Evolutionary conservation across 2,113 vertebrate genomes (phyloP), one percentile per base, ranked within the genome.

Genomic region (Saiga tatarica): DNA sequence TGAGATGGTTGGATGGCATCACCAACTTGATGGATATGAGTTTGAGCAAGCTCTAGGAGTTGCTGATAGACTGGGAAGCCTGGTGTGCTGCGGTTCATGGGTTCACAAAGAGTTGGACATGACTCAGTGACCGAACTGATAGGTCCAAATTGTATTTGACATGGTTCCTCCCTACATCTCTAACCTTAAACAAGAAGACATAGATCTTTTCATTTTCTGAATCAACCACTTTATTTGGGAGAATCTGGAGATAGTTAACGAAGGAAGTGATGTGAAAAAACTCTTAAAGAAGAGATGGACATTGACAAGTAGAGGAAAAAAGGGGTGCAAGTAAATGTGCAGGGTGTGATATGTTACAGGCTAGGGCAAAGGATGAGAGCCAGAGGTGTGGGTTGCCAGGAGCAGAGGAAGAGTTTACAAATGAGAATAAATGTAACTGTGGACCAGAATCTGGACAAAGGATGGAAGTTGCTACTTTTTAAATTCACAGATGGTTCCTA

Each of bases 321-420:
- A 60, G 1, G 6, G 2, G 4, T 85, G 7, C 4, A 42, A 2
- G 2, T 7, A 50, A 3, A 3, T 13, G 6, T 71, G 28, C 5
- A 28, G 3, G 19, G n/a, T 3, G 26, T 7, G 15, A 21, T 7
- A 13, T 7, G 0, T 47, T 7, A 6, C 10, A 12, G 14, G 8
- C 25, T 25, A 14, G 71, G 23, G 12, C 5, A n/a, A 30, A 52
- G 3, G 53, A 16, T 0, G 2, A 0, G 16, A 50, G 15, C 16
- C 10, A 5, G 45, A 59, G 7, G 45, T 0, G 3, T 39, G 30
- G n/a, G 28, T 13, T 71, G 42, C 12, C 39, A 30, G 33, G 39
- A n/a, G 28, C 79, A 89, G 39, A 50, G n/a, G 17, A 59, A 60
- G 39, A 53, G 23, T 79, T 55, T 85, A 26, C 25, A 53, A 47